These are phyloP conservation scores for Drosophila buzzatii DNA, from an alignment of 2,888 invertebrate genomes.

Conservation along the genomic window DNA sequence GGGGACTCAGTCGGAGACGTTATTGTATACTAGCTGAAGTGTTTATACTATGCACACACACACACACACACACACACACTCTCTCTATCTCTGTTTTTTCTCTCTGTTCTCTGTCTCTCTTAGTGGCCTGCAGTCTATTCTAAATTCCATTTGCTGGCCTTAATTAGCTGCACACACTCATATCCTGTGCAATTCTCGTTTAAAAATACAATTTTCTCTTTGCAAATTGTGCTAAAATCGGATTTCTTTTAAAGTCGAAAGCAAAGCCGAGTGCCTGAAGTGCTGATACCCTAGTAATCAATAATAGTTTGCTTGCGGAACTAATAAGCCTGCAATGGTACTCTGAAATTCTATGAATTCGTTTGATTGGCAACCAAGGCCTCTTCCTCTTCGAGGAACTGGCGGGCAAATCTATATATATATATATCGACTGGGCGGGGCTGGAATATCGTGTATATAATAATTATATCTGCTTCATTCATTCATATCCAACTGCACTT, in stretches of 20 bases:
- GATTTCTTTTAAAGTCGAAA: neutral
- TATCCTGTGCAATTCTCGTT: neutral
- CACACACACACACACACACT: neutral
- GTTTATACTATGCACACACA: neutral
- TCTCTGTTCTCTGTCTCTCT: neutral
- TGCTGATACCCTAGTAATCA: neutral
- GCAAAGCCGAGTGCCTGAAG: no score
- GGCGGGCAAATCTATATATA: neutral
- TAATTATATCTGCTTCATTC: neutral
- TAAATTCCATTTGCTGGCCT: constrained; percentile 31
- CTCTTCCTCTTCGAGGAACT: no score
- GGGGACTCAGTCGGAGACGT: constrained; percentile 4
- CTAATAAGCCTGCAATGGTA: neutral
- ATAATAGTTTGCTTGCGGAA: neutral
- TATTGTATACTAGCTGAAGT: constrained; percentile 5
- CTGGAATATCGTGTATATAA: no score
- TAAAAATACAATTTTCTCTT: constrained; percentile 5
- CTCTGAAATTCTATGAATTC: neutral
- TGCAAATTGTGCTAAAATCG: constrained; percentile 4
- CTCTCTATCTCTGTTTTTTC: neutral
- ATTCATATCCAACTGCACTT: neutral
- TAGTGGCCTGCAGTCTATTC: neutral
- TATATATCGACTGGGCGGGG: no score
- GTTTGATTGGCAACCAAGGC: neutral
- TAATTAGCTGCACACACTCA: constrained; percentile 19